These are phyloP conservation scores for Saccostrea cuccullata DNA, from an alignment of 1,140 invertebrate species.

Conservation along the genomic window DNA sequence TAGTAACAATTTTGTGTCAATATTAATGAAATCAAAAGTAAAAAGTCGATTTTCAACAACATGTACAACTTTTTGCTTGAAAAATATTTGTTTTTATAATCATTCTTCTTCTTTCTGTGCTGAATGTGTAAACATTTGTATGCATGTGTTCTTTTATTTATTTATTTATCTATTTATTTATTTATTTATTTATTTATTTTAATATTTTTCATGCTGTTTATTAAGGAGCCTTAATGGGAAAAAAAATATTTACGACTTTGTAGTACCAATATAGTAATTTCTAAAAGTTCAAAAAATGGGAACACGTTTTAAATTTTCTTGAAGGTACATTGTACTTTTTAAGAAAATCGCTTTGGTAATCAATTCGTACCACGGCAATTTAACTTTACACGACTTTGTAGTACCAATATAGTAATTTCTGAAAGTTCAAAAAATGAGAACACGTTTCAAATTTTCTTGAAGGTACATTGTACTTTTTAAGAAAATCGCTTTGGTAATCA, in stretches of 20 bases:
- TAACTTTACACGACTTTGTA: constrained; percentile 6
- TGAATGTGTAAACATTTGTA: neutral
- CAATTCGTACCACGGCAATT: constrained; percentile 8
- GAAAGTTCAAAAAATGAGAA: too few species aligned
- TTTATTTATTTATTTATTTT: neutral
- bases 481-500: neutral
- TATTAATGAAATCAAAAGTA: constrained; percentile 22
- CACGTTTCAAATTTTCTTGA: neutral
- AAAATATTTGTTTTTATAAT: constrained; percentile 12
- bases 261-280: too few species aligned
- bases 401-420: too few species aligned
- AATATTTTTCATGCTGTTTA: neutral
- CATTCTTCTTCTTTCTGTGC: neutral
- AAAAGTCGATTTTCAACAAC: neutral
- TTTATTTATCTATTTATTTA: too few species aligned
- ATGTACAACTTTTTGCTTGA: neutral
- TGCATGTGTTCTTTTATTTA: neutral
- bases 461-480: neutral
- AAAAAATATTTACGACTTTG: neutral
- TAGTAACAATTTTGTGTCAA: constrained; percentile 29
- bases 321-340: neutral
- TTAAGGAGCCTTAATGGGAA: too few species aligned
- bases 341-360: neutral
- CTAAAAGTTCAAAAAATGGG: too few species aligned
- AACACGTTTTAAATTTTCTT: neutral